These are phyloP conservation scores for Heliconius congener DNA, from an alignment of 1,140 invertebrate genomes.

Conservation along the genomic window DNA sequence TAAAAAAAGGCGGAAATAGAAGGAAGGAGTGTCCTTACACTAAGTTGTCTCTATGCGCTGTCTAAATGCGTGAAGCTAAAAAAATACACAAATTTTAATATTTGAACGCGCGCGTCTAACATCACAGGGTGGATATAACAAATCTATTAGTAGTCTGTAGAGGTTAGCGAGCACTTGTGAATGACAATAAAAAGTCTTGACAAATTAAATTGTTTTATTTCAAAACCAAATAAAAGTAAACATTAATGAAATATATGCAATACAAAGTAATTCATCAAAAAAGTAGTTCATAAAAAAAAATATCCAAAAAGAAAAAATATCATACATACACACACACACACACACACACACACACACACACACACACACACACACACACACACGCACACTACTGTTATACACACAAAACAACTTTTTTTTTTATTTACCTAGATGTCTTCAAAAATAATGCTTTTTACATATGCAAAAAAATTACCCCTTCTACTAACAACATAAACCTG, in stretches of 20 bases:
- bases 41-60: not conserved
- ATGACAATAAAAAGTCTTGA: slow-evolving; percentile 76
- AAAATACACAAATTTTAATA: not conserved
- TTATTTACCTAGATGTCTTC: too few relatives aligned
- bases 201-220: slow-evolving; percentile 38
- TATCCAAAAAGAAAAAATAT: not conserved
- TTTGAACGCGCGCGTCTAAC: not conserved
- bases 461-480: too few relatives aligned
- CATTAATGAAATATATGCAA: not conserved
- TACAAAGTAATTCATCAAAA: too few relatives aligned
- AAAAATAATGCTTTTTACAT: too few relatives aligned
- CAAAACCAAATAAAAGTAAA: not conserved
- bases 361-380: not conserved
- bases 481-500: too few relatives aligned
- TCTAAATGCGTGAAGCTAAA: not conserved
- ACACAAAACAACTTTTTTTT: too few relatives aligned
- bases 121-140: not conserved
- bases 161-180: slow-evolving; percentile 71
- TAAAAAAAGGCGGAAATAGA: not conserved
- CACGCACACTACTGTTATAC: too few relatives aligned
- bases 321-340: not conserved
- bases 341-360: too few relatives aligned
- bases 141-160: slow-evolving; percentile 32
- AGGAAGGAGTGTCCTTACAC: not conserved
- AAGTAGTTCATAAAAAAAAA: not conserved